phyloP scores from a whole-genome alignment of 1,140 invertebrate genomes.

The Ceratosolen solmsi region DNA sequence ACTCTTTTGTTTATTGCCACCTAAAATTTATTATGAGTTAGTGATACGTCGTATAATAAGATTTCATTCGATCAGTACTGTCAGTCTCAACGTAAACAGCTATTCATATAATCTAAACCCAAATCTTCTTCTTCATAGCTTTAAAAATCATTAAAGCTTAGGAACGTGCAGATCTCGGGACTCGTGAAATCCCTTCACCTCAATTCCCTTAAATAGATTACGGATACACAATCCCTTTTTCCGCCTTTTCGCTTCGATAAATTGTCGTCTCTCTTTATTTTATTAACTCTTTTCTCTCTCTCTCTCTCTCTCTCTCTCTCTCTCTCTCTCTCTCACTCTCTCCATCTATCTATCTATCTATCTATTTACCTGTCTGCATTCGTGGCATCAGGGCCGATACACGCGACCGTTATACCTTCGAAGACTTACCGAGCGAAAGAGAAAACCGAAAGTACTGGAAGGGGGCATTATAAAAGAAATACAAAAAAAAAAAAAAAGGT shows the following conservation, averaged over 20 bases:
- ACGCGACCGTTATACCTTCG: constrained; percentile 17
- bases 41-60: too few relatives aligned
- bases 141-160: background rate
- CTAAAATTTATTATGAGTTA: too few relatives aligned
- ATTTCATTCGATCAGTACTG: too few relatives aligned
- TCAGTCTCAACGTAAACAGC: background rate
- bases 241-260: constrained; percentile 6
- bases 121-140: background rate
- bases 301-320: constrained; percentile 10
- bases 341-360: background rate
- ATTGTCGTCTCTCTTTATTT: background rate
- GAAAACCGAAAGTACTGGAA: background rate
- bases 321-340: background rate
- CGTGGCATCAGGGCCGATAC: background rate
- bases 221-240: constrained; percentile 22
- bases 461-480: constrained; percentile 27
- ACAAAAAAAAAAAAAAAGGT: background rate
- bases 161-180: background rate
- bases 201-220: constrained; percentile 20
- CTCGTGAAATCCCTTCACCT: constrained; percentile 12
- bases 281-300: constrained; percentile 24
- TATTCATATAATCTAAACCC: background rate
- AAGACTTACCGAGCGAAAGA: constrained; percentile 18
- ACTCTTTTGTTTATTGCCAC: too few relatives aligned
- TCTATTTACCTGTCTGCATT: background rate